phyloP scores from a whole-genome alignment of 2,797 vertebrate species.

The Austrolebias charrua region DNA sequence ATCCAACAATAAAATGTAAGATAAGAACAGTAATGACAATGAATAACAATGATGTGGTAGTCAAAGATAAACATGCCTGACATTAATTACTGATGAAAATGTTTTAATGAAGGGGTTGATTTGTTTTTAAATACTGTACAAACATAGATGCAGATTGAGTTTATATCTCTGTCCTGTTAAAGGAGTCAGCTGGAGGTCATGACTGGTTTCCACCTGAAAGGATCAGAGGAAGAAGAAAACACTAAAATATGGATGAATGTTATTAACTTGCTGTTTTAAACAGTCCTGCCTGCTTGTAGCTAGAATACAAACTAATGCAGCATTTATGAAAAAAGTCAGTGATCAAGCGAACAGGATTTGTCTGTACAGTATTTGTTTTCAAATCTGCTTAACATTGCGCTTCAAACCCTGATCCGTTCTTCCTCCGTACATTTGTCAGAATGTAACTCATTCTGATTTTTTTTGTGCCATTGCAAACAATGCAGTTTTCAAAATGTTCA shows the following conservation, averaged over 20 bases:
- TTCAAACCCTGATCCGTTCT: too few species aligned
- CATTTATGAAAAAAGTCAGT: constrained; percentile 10
- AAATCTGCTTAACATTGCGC: too few species aligned
- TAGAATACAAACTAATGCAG: constrained; percentile 11
- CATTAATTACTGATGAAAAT: constrained; percentile 10
- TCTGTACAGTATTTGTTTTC: too few species aligned
- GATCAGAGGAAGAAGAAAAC: constrained; percentile 45
- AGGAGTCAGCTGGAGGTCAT: constrained; percentile 68
- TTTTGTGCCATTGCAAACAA: too few species aligned
- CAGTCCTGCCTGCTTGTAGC: constrained; percentile 37
- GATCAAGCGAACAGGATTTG: background rate
- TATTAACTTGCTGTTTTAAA: constrained; percentile 66
- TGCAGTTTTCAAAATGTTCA: too few species aligned
- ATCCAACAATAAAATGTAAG: too few species aligned
- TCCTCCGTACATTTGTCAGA: too few species aligned
- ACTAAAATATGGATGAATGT: constrained; percentile 73
- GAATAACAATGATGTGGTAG: background rate
- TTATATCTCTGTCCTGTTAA: constrained; percentile 42
- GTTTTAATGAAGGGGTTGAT: constrained; percentile 31
- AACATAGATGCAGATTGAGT: constrained; percentile 27
- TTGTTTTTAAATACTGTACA: constrained; percentile 24
- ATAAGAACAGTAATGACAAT: too few species aligned
- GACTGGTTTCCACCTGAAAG: constrained; percentile 64
- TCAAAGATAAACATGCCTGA: background rate
- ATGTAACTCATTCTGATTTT: too few species aligned